Base-by-base conservation (phyloP, 2,888 invertebrate genomes). In the Mesoligia furuncula region DNA sequence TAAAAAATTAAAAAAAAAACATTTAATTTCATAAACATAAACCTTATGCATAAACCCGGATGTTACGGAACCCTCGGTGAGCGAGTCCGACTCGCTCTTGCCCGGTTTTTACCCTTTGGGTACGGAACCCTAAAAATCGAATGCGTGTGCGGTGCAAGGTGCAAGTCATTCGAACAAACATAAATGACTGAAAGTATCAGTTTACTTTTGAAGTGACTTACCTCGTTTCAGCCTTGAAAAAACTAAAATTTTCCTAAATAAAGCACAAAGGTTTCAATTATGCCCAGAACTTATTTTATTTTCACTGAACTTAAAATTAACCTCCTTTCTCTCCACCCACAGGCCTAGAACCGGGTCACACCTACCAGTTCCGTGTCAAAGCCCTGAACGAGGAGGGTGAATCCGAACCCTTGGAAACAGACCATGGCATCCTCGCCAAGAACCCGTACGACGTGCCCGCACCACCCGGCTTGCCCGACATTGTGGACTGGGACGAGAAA, bases 301-400 rank as follows among this genome's bases (percentile, higher is more conserved):
- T 65, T 1, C 0, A 39, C 9, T 1, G 6, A 17, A 66, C 48
- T 13, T 20, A 67, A 45, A 17, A 67, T 27, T 7, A 8, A 71
- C 5, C 6, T 27, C 0, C 20, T 0, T 24, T 27, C 31, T 0
- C n/a, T 20, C 15, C 36, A 1, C 42, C 15, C 9, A 92, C 95
- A 94, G 99, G 99, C 64, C 97, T 99, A 24, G 99, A 99, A 94
- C 99, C 99, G 75, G 99, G 99, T 86, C 99, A 99, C 94, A 98
- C 99, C 81, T 99, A 99, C 96, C 98, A 99, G 93, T 99, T 99
- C 98, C 98, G 99, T 79, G 99, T 99, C 0, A 99, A 99, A 92
- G 99, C 99, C 13, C 98, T 99, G 17, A 99, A 99, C 94, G 99
- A 99, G 91, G 99, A 99, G 94, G 99, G 99, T 8, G 99, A 99